These are phyloP conservation scores for Nemotelus nigrinus DNA, from an alignment of 2,888 invertebrate genomes.

Conservation along the genomic window DNA sequence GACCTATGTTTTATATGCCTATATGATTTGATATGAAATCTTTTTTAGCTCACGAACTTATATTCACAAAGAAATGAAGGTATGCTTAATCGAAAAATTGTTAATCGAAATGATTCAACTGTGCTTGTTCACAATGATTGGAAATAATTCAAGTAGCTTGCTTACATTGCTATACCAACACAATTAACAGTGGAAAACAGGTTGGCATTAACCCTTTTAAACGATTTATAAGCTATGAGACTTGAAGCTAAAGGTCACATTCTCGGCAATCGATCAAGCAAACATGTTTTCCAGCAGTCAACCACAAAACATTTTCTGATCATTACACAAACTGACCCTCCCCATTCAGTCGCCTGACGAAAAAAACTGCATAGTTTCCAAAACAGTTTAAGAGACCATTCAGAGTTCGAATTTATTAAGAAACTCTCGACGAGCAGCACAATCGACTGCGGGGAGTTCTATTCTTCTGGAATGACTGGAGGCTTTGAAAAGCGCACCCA, in stretches of 20 bases:
- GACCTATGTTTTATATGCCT: no score
- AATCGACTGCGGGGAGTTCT: neutral
- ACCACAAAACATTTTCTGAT: slow-evolving; percentile 43
- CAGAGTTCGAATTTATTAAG: slow-evolving; percentile 38
- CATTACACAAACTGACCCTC: slow-evolving; percentile 41
- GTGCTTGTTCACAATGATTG: no score
- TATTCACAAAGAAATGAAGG: no score
- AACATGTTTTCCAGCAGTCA: slow-evolving; percentile 25
- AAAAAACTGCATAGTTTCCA: slow-evolving; percentile 32
- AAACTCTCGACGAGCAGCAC: slow-evolving; percentile 28
- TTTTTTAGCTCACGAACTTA: no score
- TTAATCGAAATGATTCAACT: no score
- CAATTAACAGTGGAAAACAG: neutral
- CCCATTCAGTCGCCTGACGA: neutral
- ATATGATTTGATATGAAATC: no score
- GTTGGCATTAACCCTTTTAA: slow-evolving; percentile 14
- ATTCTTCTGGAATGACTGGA: slow-evolving; percentile 17
- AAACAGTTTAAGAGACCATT: slow-evolving; percentile 47
- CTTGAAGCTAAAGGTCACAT: slow-evolving; percentile 40
- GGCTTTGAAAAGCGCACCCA: slow-evolving; percentile 14
- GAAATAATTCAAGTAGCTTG: neutral
- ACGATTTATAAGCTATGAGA: slow-evolving; percentile 15
- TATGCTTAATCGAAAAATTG: no score
- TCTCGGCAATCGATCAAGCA: slow-evolving; percentile 35
- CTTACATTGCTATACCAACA: neutral